Percentiles rank a stretch among this genome's conserved stretches.
phyloP scores from a whole-genome alignment of 2,797 vertebrate species.

The Pogonophryne albipinna region DNA sequence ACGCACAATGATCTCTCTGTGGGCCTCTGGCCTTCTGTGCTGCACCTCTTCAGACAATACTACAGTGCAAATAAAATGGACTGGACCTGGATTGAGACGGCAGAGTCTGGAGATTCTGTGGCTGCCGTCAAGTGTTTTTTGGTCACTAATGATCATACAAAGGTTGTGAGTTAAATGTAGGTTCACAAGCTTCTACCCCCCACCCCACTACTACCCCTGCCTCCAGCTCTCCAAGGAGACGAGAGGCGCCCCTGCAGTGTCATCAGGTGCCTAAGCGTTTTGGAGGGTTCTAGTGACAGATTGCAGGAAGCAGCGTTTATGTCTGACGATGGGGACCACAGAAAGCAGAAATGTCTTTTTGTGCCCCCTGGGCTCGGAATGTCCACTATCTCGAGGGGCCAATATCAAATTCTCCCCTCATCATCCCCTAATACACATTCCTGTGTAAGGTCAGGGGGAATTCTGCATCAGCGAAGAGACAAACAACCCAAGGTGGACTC shows the following conservation, averaged over 20 bases:
- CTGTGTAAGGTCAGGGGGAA: slow-evolving; percentile 84
- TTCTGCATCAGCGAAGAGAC: slow-evolving; percentile 71
- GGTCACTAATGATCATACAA: not conserved
- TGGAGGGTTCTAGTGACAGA: slow-evolving; percentile 88
- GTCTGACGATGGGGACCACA: slow-evolving; percentile 82
- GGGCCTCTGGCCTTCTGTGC: slow-evolving; percentile 40
- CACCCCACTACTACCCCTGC: slow-evolving; percentile 38
- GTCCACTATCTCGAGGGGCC: slow-evolving; percentile 86
- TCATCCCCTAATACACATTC: slow-evolving; percentile 85
- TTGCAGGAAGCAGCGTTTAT: slow-evolving; percentile 88
- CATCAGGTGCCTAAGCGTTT: slow-evolving; percentile 86
- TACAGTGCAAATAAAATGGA: slow-evolving; percentile 12
- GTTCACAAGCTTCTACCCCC: slow-evolving; percentile 22
- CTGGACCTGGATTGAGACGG: not conserved
- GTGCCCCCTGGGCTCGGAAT: slow-evolving; percentile 86
- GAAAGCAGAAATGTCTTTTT: slow-evolving; percentile 89
- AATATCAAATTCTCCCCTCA: slow-evolving; percentile 90
- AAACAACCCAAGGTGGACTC: slow-evolving; percentile 62
- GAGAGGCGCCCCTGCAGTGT: slow-evolving; percentile 82
- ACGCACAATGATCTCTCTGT: slow-evolving; percentile 56
- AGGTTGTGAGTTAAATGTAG: slow-evolving; percentile 1
- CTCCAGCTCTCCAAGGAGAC: slow-evolving; percentile 71
- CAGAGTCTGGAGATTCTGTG: not conserved
- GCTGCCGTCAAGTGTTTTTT: slow-evolving; percentile 1
- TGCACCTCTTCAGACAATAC: slow-evolving; percentile 25